phyloP scores from a whole-genome alignment of 2,797 vertebrate genomes.

The Morus bassanus region DNA sequence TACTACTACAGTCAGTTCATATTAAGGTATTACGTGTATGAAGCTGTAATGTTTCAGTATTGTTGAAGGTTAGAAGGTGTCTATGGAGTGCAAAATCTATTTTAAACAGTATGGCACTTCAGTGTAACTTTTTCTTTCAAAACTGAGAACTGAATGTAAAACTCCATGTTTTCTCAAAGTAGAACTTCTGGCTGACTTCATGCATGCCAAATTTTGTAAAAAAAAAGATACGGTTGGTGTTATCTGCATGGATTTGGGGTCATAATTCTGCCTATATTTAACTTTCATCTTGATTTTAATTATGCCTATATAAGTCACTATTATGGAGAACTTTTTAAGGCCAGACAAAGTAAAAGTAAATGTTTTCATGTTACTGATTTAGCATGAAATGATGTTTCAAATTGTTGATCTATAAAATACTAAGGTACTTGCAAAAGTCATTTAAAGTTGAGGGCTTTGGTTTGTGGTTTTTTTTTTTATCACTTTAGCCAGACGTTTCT shows the following conservation, averaged over 20 bases:
- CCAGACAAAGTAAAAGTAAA: neutral
- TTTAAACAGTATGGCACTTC: neutral
- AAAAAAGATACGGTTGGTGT: accelerated
- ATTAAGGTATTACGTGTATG: too few relatives aligned
- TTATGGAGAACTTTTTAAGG: neutral
- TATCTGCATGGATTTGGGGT: neutral
- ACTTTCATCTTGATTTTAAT: neutral
- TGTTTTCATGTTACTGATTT: neutral
- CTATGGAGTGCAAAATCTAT: neutral
- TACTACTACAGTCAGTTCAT: accelerated
- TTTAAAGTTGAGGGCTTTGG: neutral
- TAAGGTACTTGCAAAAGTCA: neutral
- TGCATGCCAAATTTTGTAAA: accelerated
- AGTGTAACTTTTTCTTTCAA: neutral
- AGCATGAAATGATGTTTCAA: neutral
- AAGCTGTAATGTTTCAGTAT: accelerated
- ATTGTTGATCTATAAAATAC: neutral
- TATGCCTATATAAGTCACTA: neutral
- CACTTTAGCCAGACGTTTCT: neutral
- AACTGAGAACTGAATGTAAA: neutral
- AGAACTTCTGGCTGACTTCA: neutral
- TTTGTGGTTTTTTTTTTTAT: neutral
- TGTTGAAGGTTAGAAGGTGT: neutral
- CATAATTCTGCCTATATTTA: neutral
- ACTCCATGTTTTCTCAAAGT: neutral